Evolutionary conservation across 2,113 vertebrate species (phyloP).

Genomic region (Malurus cyaneus): DNA sequence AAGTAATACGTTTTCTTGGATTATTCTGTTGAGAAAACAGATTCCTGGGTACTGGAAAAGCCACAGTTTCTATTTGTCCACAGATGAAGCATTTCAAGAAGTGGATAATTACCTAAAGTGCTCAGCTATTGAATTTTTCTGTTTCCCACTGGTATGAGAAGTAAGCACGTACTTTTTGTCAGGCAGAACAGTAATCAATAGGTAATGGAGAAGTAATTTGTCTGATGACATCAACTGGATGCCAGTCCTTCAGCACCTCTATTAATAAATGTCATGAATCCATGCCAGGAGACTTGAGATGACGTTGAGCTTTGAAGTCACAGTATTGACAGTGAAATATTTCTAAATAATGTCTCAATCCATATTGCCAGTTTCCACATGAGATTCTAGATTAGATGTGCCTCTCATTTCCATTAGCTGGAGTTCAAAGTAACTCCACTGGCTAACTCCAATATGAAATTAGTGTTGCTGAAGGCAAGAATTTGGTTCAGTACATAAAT

Average conservation of each 20-base stretch:
- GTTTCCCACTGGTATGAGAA: neutral
- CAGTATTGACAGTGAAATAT: neutral
- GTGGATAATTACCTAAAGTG: neutral
- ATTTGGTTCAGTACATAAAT: neutral
- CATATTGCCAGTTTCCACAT: neutral
- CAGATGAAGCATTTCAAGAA: neutral
- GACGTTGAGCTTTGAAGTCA: slow-evolving; percentile 21
- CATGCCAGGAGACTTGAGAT: slow-evolving; percentile 7
- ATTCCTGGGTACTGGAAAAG: neutral
- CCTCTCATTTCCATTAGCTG: neutral
- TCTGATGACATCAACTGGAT: slow-evolving; percentile 26
- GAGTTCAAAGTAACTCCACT: neutral
- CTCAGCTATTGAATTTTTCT: slow-evolving; percentile 17
- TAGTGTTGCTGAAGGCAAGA: neutral
- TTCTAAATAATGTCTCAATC: slow-evolving; percentile 37
- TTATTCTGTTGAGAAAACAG: neutral
- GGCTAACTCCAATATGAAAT: neutral
- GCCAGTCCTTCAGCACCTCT: slow-evolving; percentile 21
- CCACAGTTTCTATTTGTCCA: neutral
- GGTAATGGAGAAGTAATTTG: slow-evolving; percentile 35
- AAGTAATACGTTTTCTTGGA: neutral
- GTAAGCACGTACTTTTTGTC: neutral
- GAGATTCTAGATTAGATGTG: neutral
- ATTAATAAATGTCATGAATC: slow-evolving; percentile 25
- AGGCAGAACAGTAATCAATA: slow-evolving; percentile 34